phyloP scores from a whole-genome alignment of 2,888 invertebrate species.

The Matsumyia berberina region DNA sequence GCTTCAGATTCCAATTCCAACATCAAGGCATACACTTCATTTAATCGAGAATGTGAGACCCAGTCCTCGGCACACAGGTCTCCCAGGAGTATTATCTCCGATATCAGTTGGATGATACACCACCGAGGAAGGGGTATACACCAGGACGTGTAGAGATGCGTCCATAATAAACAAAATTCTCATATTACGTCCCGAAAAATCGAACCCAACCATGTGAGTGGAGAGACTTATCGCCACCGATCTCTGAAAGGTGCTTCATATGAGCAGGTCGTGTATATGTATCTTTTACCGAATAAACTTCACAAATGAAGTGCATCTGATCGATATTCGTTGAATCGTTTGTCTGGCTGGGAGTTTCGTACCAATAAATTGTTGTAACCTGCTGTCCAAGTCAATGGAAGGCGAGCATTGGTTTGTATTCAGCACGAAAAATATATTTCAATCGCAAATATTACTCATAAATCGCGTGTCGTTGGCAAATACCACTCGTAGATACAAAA shows the following conservation, averaged over 20 bases:
- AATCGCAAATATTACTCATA: conserved; percentile 38
- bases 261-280: conserved; percentile 22
- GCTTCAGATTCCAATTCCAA: conserved; percentile 49
- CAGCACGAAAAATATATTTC: conserved; percentile 2
- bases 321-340: conserved; percentile 46
- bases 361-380: conserved; percentile 49
- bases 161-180: conserved; percentile 66
- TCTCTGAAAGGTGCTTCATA: conserved; percentile 56
- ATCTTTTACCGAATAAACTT: conserved; percentile 58
- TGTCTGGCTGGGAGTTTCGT: conserved; percentile 30
- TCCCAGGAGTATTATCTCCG: conserved; percentile 74
- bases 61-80: conserved; percentile 36
- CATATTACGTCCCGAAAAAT: conserved; percentile 58
- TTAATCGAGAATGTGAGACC: conserved; percentile 59
- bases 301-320: conserved; percentile 51
- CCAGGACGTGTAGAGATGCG: conserved; percentile 28
- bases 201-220: neutral
- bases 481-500: conserved; percentile 24
- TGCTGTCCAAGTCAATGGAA: neutral
- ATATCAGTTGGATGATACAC: conserved; percentile 55
- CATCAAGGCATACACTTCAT: conserved; percentile 43
- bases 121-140: neutral
- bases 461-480: conserved; percentile 30
- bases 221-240: conserved; percentile 65
- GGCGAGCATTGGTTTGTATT: too few relatives aligned